Percentiles rank a stretch among this genome's conserved stretches.
phyloP scores from a whole-genome alignment of 2,113 vertebrate species.

The Oryzias melastigma region DNA sequence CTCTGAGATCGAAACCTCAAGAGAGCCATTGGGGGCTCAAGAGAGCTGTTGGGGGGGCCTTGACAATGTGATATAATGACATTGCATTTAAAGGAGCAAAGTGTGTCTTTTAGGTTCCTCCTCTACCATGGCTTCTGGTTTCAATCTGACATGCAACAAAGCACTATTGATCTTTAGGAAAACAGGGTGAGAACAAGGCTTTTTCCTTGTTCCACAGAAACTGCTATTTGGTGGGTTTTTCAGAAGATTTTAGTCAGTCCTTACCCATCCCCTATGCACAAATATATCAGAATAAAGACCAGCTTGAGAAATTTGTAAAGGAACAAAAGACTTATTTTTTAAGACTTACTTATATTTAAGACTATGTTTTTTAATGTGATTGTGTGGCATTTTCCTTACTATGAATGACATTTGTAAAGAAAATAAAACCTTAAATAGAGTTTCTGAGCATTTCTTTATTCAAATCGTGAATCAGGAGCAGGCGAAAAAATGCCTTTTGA shows the following conservation, averaged over 20 bases:
- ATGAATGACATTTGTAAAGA: no score
- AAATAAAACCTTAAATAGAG: no score
- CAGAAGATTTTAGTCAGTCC: constrained; percentile 4
- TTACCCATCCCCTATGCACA: constrained; percentile 25
- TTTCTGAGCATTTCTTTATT: no score
- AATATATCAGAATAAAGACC: constrained; percentile 34
- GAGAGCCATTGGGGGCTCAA: constrained; percentile 13
- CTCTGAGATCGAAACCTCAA: constrained; percentile 30
- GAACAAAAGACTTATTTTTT: constrained; percentile 64
- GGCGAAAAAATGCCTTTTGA: no score
- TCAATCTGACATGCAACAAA: constrained; percentile 55
- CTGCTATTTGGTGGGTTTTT: constrained; percentile 18
- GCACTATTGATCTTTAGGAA: constrained; percentile 58
- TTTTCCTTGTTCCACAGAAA: constrained; percentile 25
- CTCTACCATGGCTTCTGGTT: constrained; percentile 52
- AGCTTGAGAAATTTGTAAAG: constrained; percentile 61
- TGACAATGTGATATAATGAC: constrained; percentile 47
- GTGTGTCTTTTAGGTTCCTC: constrained; percentile 43
- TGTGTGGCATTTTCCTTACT: no score
- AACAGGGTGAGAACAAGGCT: constrained; percentile 38
- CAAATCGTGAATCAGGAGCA: no score
- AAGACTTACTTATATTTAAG: no score
- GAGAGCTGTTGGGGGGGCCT: constrained; percentile 24
- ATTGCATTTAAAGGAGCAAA: constrained; percentile 50
- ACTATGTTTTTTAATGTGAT: no score